These are phyloP conservation scores for Troglohyphantes excavatus DNA, from an alignment of 2,888 invertebrate genomes.

Conservation along the genomic window DNA sequence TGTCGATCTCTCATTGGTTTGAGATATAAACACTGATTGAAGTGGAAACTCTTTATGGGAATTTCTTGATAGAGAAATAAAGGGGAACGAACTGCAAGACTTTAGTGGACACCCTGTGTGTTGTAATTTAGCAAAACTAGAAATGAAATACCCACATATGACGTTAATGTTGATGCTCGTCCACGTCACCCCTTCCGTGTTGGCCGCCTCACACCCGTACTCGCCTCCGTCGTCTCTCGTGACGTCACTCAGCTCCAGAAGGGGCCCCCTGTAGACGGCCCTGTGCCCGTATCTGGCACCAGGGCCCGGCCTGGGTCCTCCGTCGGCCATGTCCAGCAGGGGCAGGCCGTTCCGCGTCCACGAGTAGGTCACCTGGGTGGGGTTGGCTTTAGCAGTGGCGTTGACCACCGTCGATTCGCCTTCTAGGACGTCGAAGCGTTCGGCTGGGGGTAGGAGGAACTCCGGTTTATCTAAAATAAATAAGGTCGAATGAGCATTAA, in stretches of 20 bases:
- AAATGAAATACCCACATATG: conserved; percentile 84
- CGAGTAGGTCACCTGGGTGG: conserved; percentile 90
- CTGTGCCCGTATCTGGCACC: conserved; percentile 49
- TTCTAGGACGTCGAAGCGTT: conserved; percentile 85
- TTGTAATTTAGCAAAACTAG: no score
- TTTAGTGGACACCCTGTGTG: no score
- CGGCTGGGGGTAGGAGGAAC: conserved; percentile 81
- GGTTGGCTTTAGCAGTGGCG: conserved; percentile 92
- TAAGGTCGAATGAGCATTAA: no score
- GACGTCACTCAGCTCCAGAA: conserved; percentile 91
- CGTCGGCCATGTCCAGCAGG: conserved; percentile 70
- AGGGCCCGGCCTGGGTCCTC: conserved; percentile 21
- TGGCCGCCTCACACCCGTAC: conserved; percentile 93
- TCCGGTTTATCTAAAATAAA: conserved; percentile 83
- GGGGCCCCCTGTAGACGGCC: conserved; percentile 81
- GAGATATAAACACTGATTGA: no score
- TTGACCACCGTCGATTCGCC: conserved; percentile 91
- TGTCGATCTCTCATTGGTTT: no score
- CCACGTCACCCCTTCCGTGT: conserved; percentile 91
- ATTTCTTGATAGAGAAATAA: no score
- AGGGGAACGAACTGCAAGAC: no score
- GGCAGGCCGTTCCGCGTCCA: conserved; percentile 86
- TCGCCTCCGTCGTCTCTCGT: conserved; percentile 91
- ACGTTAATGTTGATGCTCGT: conserved; percentile 92
- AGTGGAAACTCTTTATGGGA: no score